phyloP scores from a whole-genome alignment of 2,888 invertebrate species.

The Limnephilus lunatus region DNA sequence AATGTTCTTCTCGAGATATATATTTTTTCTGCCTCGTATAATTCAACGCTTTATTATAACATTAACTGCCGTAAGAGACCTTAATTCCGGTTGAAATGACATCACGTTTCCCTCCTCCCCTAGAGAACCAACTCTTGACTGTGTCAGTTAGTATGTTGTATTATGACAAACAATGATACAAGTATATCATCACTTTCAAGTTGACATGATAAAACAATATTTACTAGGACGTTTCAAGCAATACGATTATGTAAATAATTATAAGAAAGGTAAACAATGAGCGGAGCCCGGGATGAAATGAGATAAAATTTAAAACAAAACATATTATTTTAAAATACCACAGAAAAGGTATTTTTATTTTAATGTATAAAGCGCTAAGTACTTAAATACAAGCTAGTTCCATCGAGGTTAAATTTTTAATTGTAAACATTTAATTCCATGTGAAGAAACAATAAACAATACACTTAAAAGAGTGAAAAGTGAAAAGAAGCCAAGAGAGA shows the following conservation, averaged over 20 bases:
- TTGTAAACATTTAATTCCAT: no score
- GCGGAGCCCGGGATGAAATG: background rate
- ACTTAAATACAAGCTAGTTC: no score
- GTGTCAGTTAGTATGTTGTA: background rate
- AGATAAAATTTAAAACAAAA: background rate
- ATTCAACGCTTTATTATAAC: background rate
- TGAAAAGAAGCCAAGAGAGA: no score
- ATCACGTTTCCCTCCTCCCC: background rate
- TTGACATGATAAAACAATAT: slow-evolving; percentile 2
- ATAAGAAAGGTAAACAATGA: background rate
- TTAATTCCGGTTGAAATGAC: slow-evolving; percentile 36
- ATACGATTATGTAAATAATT: background rate
- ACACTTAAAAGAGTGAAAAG: no score
- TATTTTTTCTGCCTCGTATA: background rate
- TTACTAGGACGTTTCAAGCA: background rate
- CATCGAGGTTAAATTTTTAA: no score
- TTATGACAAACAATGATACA: background rate
- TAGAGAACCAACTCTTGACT: background rate
- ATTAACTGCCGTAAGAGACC: slow-evolving; percentile 11
- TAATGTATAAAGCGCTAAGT: no score
- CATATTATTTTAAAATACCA: background rate
- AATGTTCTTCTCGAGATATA: background rate
- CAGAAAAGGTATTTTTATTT: background rate
- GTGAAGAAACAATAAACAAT: no score
- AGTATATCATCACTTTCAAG: background rate